Base-by-base conservation (phyloP, 2,113 vertebrate species). In the Eubucco bourcierii region DNA sequence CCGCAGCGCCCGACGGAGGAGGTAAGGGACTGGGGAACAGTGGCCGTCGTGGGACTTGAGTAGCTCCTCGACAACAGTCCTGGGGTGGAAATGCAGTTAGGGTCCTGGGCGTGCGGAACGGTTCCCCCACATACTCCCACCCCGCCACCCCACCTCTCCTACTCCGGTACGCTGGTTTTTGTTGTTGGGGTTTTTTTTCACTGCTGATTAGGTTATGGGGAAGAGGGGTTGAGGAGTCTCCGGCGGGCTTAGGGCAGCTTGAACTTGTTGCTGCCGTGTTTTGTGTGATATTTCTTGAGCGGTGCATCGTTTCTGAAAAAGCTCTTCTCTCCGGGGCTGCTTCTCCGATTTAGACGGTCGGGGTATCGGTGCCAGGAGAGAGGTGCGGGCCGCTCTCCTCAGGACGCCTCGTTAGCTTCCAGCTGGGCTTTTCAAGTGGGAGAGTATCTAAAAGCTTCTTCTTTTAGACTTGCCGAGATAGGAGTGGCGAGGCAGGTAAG, bases 401-500 rank as follows among this genome's bases (percentile, higher is more conserved):
- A 4, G 34, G 60, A 15, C 28, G 33, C 59, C 14, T 27, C 63
- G 11, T 21, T 18, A 4, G 0, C 33, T 52, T 41, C 8, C 37
- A 10, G 27, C 4, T 3, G 4, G 3, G 29, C 2, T 29, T 4
- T 50, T 21, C 2, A 15, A 46, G 46, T 2, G 29, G 3, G 31
- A 9, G 16, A 4, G 23, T 3, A 2, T 21, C 28, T 5, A 11
- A 15, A 4, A 0, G 14, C 34, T 10, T 18, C 55, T 24, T 5
- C n/a, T 50, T 41, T 12, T 4, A 16, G 28, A 0, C 19, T 18
- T 6, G 8, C 31, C 5, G 18, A 41, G 20, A 3, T 4, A 2
- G 50, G 39, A 44, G 12, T 1, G 17, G 37, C 46, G 55, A 33
- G 47, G 71, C 59, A 10, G 47, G 6, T 20, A 4, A 31, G 44